Evolutionary conservation across 1,140 invertebrate genomes (phyloP).

Genomic region (Cotesia chilonis): DNA sequence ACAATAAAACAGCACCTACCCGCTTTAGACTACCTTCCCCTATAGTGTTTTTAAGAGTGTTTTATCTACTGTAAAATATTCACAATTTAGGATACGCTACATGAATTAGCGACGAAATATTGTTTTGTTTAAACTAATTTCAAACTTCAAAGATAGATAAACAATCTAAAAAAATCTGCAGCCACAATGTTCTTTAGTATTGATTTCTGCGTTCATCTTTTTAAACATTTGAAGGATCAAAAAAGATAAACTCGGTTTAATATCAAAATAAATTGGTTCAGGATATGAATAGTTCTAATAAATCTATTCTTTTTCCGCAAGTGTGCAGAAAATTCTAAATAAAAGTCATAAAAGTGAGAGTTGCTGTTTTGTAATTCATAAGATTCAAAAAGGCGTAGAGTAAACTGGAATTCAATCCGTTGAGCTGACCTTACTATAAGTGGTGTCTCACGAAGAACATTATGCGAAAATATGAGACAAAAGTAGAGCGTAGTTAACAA

Average conservation of each 20-base stretch:
- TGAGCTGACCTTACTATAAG: constrained; percentile 20
- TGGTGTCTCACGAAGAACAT: constrained; percentile 39
- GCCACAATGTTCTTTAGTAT: too few relatives aligned
- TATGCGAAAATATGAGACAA: constrained; percentile 21
- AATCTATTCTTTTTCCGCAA: constrained; percentile 40
- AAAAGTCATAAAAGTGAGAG: constrained; percentile 18
- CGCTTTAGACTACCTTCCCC: too few relatives aligned
- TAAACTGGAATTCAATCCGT: constrained; percentile 36
- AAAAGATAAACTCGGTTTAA: not conserved
- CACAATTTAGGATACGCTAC: too few relatives aligned
- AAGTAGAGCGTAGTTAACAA: constrained; percentile 34
- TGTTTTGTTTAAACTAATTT: too few relatives aligned
- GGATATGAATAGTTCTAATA: constrained; percentile 66
- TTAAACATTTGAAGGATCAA: too few relatives aligned
- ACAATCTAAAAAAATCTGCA: too few relatives aligned
- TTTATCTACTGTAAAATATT: too few relatives aligned
- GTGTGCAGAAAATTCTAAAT: not conserved
- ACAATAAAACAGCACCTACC: too few relatives aligned
- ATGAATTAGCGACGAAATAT: too few relatives aligned
- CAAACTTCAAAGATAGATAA: too few relatives aligned
- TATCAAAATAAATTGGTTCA: constrained; percentile 23
- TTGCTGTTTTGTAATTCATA: constrained; percentile 7
- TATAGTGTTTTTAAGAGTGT: too few relatives aligned
- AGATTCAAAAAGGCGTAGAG: constrained; percentile 24
- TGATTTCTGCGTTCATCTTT: too few relatives aligned